Evolutionary conservation across 2,888 invertebrate genomes (phyloP).

Genomic region (Autographa gamma): DNA sequence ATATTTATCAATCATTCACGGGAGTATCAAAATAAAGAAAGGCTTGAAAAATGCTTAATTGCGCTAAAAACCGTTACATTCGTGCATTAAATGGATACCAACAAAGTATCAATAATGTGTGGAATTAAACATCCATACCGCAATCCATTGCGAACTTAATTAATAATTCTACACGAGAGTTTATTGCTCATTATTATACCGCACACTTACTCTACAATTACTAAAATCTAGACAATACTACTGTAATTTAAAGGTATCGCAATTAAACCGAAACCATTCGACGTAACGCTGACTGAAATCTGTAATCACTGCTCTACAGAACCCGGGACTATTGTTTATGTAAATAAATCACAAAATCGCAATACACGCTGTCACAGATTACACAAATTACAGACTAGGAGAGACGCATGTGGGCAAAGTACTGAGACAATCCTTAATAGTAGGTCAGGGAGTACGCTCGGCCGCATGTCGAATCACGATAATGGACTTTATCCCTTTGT

Average conservation of each 20-base stretch:
- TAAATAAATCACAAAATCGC: slow-evolving; percentile 82
- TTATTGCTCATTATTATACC: slow-evolving; percentile 35
- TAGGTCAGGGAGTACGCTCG: slow-evolving; percentile 71
- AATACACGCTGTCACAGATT: slow-evolving; percentile 82
- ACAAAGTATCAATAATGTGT: slow-evolving; percentile 46
- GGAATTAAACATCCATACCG: slow-evolving; percentile 41
- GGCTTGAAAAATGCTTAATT: background rate
- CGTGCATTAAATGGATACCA: slow-evolving; percentile 16
- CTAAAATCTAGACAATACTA: slow-evolving; percentile 47
- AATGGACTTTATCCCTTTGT: background rate
- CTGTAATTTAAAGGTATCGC: slow-evolving; percentile 58
- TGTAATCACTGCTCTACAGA: slow-evolving; percentile 71
- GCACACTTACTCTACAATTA: slow-evolving; percentile 35
- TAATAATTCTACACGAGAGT: slow-evolving; percentile 45
- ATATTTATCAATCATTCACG: too few species aligned
- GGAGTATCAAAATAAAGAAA: too few species aligned
- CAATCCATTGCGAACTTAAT: slow-evolving; percentile 44
- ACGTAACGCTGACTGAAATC: slow-evolving; percentile 65
- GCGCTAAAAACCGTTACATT: slow-evolving; percentile 27
- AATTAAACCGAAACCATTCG: slow-evolving; percentile 66
- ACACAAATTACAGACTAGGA: slow-evolving; percentile 82
- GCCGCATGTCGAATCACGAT: slow-evolving; percentile 3
- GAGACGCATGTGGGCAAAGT: slow-evolving; percentile 77
- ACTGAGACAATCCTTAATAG: slow-evolving; percentile 84
- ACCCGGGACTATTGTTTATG: slow-evolving; percentile 76